These are phyloP conservation scores for Leptinotarsa texana DNA, from an alignment of 1,140 invertebrate species.

Conservation along the genomic window DNA sequence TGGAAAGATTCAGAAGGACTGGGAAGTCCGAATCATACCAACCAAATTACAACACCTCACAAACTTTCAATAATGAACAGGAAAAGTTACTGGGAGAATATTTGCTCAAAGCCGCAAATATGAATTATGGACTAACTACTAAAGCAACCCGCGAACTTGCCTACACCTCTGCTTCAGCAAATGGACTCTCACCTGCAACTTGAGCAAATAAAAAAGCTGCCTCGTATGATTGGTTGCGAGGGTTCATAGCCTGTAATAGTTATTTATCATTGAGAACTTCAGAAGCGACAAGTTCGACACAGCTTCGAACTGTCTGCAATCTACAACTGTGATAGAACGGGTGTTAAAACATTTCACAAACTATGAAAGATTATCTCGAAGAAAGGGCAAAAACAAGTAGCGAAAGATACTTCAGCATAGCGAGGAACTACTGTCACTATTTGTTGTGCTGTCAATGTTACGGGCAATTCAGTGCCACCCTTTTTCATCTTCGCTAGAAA, in stretches of 20 bases:
- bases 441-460: constrained; percentile 45
- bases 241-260: constrained; percentile 28
- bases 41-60: neutral
- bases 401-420: constrained; percentile 50
- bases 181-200: neutral
- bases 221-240: constrained; percentile 29
- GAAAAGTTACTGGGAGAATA: neutral
- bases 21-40: neutral
- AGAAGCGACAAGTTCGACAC: constrained; percentile 40
- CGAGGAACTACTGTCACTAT: constrained; percentile 52
- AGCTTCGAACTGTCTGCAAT: constrained; percentile 38
- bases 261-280: constrained; percentile 33
- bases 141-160: neutral
- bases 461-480: constrained; percentile 49
- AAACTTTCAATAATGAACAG: neutral
- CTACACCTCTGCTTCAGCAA: neutral
- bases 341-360: constrained; percentile 38
- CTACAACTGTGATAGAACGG: constrained; percentile 54
- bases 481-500: constrained; percentile 40
- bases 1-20: neutral
- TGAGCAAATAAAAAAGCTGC: constrained; percentile 27
- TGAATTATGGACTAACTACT: constrained; percentile 14
- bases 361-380: constrained; percentile 31
- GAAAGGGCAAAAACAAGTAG: constrained; percentile 52
- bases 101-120: neutral